Evolutionary conservation across 2,113 vertebrate species (phyloP).

Genomic region (Uria aalge): DNA sequence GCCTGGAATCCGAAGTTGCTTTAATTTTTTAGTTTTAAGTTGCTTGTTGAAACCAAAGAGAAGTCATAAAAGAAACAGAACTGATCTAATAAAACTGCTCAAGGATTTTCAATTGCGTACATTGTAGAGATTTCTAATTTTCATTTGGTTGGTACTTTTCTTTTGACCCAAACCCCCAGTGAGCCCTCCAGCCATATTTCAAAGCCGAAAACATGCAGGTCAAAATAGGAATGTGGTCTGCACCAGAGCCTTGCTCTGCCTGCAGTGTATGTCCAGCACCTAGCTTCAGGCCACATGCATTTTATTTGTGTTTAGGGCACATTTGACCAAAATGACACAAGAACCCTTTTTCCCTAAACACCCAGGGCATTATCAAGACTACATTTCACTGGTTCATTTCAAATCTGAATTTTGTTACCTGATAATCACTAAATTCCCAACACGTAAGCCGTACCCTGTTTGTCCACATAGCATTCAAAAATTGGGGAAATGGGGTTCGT

Average conservation of each 20-base stretch:
- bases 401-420: neutral
- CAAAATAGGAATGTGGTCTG: neutral
- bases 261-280: neutral
- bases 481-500: neutral
- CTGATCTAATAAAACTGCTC: neutral
- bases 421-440: neutral
- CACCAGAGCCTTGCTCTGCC: neutral
- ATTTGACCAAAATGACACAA: neutral
- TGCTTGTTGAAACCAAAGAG: neutral
- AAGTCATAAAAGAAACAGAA: neutral
- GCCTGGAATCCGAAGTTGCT: neutral
- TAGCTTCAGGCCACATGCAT: neutral
- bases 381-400: neutral
- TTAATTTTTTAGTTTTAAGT: neutral
- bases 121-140: neutral
- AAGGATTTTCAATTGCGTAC: neutral
- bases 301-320: neutral
- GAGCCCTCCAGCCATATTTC: neutral
- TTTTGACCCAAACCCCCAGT: neutral
- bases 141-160: neutral
- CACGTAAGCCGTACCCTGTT: neutral
- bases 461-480: neutral
- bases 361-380: neutral
- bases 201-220: neutral
- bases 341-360: neutral